These are phyloP conservation scores for Coptodon rendalli DNA, from an alignment of 2,113 vertebrate species.

Conservation along the genomic window DNA sequence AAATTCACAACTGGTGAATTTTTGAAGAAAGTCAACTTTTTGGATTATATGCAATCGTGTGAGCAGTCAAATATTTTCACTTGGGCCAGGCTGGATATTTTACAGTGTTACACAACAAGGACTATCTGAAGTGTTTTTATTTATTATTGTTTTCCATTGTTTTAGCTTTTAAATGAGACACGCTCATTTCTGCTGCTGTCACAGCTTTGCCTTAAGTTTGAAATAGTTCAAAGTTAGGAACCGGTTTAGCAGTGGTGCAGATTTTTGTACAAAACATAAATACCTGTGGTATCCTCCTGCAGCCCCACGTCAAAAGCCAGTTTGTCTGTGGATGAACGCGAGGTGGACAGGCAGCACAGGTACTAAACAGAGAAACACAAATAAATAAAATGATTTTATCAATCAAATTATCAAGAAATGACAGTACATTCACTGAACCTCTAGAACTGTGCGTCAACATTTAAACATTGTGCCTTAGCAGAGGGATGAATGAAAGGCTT, in stretches of 20 bases:
- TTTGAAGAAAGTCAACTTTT: neutral
- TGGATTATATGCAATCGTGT: neutral
- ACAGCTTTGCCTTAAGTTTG: neutral
- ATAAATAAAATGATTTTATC: neutral
- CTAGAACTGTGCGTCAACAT: neutral
- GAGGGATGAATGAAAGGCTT: neutral
- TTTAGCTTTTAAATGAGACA: neutral
- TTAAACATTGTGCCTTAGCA: neutral
- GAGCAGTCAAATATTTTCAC: neutral
- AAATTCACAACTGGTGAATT: neutral
- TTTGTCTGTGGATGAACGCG: slow-evolving; percentile 93
- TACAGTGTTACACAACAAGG: neutral
- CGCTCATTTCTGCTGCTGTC: neutral
- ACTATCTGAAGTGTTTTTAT: neutral
- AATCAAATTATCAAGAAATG: neutral
- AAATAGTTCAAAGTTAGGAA: neutral
- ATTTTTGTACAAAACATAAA: neutral
- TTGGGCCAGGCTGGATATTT: neutral
- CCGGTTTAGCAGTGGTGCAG: neutral
- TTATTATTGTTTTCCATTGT: neutral
- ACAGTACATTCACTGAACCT: neutral
- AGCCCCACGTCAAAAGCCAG: slow-evolving; percentile 94
- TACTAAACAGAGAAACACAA: slow-evolving; percentile 74
- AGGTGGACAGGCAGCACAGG: slow-evolving; percentile 90
- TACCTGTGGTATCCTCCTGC: slow-evolving; percentile 90